phyloP scores from a whole-genome alignment of 1,140 invertebrate genomes.

The Drosophila pachea region DNA sequence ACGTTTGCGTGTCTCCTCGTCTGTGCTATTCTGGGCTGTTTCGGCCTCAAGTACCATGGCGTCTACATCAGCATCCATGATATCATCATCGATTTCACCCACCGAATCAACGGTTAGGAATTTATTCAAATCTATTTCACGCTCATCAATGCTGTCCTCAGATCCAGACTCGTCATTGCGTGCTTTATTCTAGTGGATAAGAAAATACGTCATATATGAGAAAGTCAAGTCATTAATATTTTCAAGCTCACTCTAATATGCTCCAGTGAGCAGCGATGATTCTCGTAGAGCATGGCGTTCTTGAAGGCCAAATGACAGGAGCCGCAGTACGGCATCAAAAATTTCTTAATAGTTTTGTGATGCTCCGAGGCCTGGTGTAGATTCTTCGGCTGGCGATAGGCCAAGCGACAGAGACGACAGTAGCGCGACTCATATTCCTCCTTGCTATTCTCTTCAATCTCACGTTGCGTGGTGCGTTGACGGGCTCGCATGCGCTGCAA shows the following conservation, averaged over 20 bases:
- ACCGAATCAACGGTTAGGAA: slow-evolving; percentile 91
- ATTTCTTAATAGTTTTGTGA: slow-evolving; percentile 89
- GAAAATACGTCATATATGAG: slow-evolving; percentile 3
- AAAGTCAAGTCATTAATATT: background rate
- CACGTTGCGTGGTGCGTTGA: slow-evolving; percentile 86
- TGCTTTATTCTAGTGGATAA: slow-evolving; percentile 81
- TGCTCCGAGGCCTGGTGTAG: slow-evolving; percentile 87
- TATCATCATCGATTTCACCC: slow-evolving; percentile 87
- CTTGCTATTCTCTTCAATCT: slow-evolving; percentile 84
- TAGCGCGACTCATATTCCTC: slow-evolving; percentile 84
- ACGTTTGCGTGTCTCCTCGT: slow-evolving; percentile 83
- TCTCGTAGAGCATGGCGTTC: slow-evolving; percentile 89
- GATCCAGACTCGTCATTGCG: slow-evolving; percentile 75
- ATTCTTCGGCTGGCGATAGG: slow-evolving; percentile 87
- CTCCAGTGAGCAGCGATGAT: slow-evolving; percentile 87
- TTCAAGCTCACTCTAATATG: slow-evolving; percentile 84
- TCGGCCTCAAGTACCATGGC: slow-evolving; percentile 69
- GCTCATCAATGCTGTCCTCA: slow-evolving; percentile 84
- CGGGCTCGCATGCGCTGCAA: slow-evolving; percentile 85
- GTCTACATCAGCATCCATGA: slow-evolving; percentile 72
- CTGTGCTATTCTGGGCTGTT: slow-evolving; percentile 81
- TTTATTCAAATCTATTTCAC: slow-evolving; percentile 88
- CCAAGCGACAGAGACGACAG: slow-evolving; percentile 88
- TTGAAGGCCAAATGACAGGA: slow-evolving; percentile 84
- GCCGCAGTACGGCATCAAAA: slow-evolving; percentile 88